Evolutionary conservation across 2,113 vertebrate genomes (phyloP), one percentile per base, ranked within the genome.

Genomic region (Chelonoidis abingdonii): DNA sequence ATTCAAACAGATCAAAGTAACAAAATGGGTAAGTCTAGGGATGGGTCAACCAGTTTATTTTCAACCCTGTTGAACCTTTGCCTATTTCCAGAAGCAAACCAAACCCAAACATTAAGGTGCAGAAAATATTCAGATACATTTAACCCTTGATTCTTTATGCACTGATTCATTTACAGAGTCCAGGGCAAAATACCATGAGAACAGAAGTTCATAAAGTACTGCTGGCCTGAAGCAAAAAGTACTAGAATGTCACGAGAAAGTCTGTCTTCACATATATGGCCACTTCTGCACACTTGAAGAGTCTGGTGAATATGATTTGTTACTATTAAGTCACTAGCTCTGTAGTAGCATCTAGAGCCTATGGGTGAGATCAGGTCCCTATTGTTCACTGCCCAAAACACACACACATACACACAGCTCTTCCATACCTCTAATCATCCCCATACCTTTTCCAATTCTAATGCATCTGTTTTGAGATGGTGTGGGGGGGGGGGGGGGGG

Each of bases 401-500:
- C 35, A 69, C 47, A 31, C 53, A 31, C 53, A 54, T 16, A 69
- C 47, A 31, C 53, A 22, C 7, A n/a, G 9, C 65, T 72, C 65
- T 19, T n/a, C 13, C 31, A 35, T 17, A 65, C 13, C 31, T 14
- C 14, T 54, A 54, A 54, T 54, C 17, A 21, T 38, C 16, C 19
- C 5, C n/a, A 11, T 35, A 10, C n/a, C 19, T 72, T 72, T 19
- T 72, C 65, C 65, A 38, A 17, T 72, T 72, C n/a, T 38, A 38
- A 72, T 17, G 38, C 38, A 38, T 5, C 4, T 10, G 38, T 72
- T 69, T 19, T n/a, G 5, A n/a, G 62, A 65, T 35, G 16, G 44
- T 44, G 13, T n/a, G n/a, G n/a, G n/a, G n/a, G n/a, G n/a, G n/a
- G n/a, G 5, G 62, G 16, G 0, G 5, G 10, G 24, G 2, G 9